Conservation (phyloP, 2,797 vertebrate genomes). For the Rhinogobio ventralis region DNA sequence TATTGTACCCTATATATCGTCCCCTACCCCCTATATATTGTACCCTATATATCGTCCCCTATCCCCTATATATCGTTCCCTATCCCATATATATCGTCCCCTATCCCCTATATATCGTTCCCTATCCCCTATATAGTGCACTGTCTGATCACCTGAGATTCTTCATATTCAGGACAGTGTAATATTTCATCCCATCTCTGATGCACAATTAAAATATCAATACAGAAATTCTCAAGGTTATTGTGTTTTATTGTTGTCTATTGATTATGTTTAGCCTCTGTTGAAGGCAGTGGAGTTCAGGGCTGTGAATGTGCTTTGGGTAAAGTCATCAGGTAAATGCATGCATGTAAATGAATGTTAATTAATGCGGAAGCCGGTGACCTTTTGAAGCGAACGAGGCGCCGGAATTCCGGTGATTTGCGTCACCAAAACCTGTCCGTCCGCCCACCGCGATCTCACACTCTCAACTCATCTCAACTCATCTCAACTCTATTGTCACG, state of each 20-base stretch:
- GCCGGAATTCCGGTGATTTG: background rate
- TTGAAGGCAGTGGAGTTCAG: background rate
- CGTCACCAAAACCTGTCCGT: background rate
- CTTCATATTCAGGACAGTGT: background rate
- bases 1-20: too few relatives aligned
- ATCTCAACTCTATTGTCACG: background rate
- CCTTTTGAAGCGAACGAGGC: background rate
- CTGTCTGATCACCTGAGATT: background rate
- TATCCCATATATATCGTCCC: too few relatives aligned
- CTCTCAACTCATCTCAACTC: too few relatives aligned
- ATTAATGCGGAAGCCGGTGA: background rate
- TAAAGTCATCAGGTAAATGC: background rate
- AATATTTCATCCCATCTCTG: background rate
- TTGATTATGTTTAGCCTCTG: background rate
- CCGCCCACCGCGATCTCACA: background rate
- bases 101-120: too few relatives aligned
- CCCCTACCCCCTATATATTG: too few relatives aligned
- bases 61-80: too few relatives aligned
- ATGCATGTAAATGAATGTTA: background rate
- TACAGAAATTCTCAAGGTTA: background rate
- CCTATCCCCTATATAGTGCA: too few relatives aligned
- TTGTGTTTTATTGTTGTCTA: background rate
- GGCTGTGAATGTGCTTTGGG: background rate
- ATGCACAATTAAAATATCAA: background rate
- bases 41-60: too few relatives aligned